Evolutionary conservation across 2,113 vertebrate species (phyloP), one percentile per base, ranked within the genome.

Genomic region (Heloderma charlesbogerti): DNA sequence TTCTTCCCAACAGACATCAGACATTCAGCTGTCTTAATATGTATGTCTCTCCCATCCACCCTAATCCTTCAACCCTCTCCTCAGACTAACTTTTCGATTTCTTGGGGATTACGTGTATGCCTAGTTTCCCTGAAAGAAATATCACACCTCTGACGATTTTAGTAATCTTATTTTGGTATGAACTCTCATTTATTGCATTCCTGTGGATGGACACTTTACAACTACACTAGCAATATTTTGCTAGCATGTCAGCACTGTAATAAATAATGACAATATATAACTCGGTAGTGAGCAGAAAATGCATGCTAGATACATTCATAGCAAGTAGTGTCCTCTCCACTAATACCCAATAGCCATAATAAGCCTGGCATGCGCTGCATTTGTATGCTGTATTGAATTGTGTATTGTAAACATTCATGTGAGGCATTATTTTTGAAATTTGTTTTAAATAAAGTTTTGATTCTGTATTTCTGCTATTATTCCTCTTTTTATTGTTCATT

Each of bases 301-400:
- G 43, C 78, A 27, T 93, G 94, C 85, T 90, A 15, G 69, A 88
- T 86, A 1, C 4, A 60, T 45, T 27, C 10, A 48, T 57, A 82
- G 80, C 0, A 40, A 37, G 16, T 67, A 15, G 9, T 75, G 6
- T 45, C 9, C 10, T 31, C 1, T 37, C 20, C 27, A 45, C 20
- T 81, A n/a, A 34, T 57, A 6, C 29, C 2, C n/a, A 79, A 15
- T 79, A 57, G 43, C 40, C 16, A 79, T 67, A 20, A 3, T 20
- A 66, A 66, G 25, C 25, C 20, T 45, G 72, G 40, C 45, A 66
- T 81, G 89, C 67, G 63, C 66, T 87, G 82, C 27, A 51, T 43
- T 18, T 83, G 45, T 91, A 92, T 88, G 51, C 43, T 6, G 27
- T 84, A 16, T 54, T 91, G 29, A 92, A 91, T 82, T 20, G 43